Conservation (phyloP, 2,888 invertebrate species). For the Synergus itoensis region DNA sequence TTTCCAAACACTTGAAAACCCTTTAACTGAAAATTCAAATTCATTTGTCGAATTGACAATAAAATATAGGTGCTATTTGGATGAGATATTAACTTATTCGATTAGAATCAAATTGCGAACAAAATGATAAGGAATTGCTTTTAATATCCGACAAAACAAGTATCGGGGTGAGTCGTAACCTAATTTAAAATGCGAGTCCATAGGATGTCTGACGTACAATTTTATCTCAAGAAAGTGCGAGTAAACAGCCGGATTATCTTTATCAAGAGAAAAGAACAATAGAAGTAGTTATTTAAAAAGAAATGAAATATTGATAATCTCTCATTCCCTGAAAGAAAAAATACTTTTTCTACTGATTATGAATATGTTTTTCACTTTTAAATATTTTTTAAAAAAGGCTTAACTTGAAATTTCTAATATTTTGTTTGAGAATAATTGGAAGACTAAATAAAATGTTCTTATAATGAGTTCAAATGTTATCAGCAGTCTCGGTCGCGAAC, state of each 20-base stretch:
- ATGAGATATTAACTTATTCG: too few relatives aligned
- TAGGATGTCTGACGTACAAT: not conserved
- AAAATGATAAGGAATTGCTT: not conserved
- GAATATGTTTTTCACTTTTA: not conserved
- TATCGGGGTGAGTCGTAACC: not conserved
- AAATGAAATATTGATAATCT: too few relatives aligned
- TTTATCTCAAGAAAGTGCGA: not conserved
- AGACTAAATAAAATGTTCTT: not conserved
- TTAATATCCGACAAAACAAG: not conserved
- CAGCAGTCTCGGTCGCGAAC: not conserved
- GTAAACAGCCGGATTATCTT: not conserved
- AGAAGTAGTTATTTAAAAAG: too few relatives aligned
- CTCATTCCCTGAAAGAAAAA: too few relatives aligned
- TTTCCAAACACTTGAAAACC: not conserved
- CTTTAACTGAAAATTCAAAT: not conserved
- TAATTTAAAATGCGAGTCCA: not conserved
- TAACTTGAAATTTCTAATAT: not conserved
- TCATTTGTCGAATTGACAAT: not conserved
- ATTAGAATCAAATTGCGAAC: too few relatives aligned
- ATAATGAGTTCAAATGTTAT: slow-evolving; percentile 3
- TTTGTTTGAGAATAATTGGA: not conserved
- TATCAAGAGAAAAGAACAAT: too few relatives aligned
- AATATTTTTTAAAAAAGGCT: not conserved
- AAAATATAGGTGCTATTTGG: not conserved
- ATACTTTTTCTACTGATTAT: not conserved